Conservation (phyloP, 2,797 vertebrate species). For the Pteropus rufus region DNA sequence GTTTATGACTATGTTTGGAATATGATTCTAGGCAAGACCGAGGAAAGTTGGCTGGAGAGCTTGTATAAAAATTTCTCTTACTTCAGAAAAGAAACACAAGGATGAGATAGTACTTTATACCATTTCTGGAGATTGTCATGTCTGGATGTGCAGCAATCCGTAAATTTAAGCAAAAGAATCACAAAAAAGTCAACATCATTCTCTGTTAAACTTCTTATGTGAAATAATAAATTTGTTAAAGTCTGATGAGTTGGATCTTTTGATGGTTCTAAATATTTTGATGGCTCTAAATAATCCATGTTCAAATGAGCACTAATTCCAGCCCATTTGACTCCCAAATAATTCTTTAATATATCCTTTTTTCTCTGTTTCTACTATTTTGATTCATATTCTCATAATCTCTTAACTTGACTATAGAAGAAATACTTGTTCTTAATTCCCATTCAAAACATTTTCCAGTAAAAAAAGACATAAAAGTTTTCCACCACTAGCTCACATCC, state of each 20-base stretch:
- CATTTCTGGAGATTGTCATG: not conserved
- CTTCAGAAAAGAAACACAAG: not conserved
- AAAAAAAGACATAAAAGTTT: not conserved
- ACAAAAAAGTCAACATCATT: not conserved
- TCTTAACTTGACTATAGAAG: not conserved
- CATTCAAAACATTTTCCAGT: not conserved
- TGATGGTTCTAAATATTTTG: not conserved
- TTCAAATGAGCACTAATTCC: not conserved
- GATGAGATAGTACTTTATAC: not conserved
- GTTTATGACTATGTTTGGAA: not conserved
- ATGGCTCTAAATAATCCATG: not conserved
- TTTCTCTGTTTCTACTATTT: not conserved
- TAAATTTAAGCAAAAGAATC: not conserved
- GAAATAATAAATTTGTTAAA: not conserved
- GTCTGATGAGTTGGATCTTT: not conserved
- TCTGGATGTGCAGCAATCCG: not conserved
- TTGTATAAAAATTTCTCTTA: not conserved
- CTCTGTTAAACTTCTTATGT: not conserved
- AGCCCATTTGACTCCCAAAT: not conserved
- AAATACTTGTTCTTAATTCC: not conserved
- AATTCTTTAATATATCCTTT: not conserved
- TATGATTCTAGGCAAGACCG: not conserved
- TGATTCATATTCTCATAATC: not conserved
- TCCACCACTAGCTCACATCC: not conserved
- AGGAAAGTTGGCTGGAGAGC: not conserved